These are phyloP conservation scores for Cyphotilapia sp. DNA, from an alignment of 2,113 vertebrate genomes.

Conservation along the genomic window DNA sequence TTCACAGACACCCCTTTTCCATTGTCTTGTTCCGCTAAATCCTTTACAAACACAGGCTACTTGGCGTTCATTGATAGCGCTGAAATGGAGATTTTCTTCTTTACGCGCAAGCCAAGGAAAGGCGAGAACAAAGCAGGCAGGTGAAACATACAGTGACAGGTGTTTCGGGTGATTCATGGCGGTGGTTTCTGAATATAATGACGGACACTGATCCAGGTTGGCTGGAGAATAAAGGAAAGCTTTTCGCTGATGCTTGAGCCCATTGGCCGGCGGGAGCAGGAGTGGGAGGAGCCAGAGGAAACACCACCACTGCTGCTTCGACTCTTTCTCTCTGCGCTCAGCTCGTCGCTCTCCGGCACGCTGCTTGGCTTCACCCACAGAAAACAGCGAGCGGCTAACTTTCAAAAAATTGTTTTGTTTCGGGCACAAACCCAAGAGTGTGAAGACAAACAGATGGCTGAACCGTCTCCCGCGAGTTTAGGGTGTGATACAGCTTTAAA, in stretches of 20 bases:
- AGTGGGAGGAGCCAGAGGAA: slow-evolving; percentile 28
- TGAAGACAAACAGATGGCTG: slow-evolving; percentile 30
- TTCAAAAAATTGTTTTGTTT: neutral
- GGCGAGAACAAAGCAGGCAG: neutral
- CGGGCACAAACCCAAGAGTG: neutral
- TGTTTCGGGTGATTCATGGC: neutral
- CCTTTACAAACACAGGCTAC: neutral
- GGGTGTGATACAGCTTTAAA: neutral
- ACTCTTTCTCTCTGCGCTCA: neutral
- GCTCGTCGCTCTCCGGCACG: neutral
- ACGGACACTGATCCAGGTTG: neutral
- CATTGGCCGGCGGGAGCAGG: slow-evolving; percentile 19
- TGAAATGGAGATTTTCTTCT: neutral
- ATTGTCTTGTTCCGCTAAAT: neutral
- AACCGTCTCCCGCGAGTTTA: neutral
- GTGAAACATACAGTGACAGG: neutral
- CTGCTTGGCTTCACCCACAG: neutral
- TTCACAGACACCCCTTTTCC: neutral
- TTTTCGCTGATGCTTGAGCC: neutral
- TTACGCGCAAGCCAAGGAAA: neutral
- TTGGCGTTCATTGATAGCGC: neutral
- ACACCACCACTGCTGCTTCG: neutral
- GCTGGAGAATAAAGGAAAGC: neutral
- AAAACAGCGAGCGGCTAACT: neutral
- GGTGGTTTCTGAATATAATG: neutral